Base-by-base conservation (phyloP, 2,888 invertebrate species). In the Drosophila villosipedis region DNA sequence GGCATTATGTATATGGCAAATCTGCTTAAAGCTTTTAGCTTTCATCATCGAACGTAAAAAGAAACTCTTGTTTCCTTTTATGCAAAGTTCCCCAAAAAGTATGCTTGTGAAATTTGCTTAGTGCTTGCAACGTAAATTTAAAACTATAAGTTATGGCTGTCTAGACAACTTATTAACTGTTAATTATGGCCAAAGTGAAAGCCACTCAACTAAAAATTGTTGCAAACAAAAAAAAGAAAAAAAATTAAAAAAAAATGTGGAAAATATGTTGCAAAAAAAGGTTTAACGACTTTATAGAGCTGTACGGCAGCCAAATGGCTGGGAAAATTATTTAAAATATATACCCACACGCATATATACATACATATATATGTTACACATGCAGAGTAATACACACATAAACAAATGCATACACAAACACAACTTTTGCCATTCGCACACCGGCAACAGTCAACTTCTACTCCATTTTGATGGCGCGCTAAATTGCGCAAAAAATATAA, bases 401-500 rank as follows among this genome's bases (percentile, higher is more conserved):
- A 12, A 47, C 5, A 49, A 16, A 28, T 22, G 30, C 31, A 52
- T 19, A 54, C 6, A 9, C 35, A 49, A 28, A 60, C 10, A 43
- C 14, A 76, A 63, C 30, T 71, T 74, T 73, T 67, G 68, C 84
- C 69, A 68, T 55, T 73, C 83, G 84, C 71, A 68, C 55, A 57
- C 71, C 53, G 67, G 70, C 61, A 61, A 76, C 54, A 73, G 81
- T 73, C 82, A 79, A 79, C 75, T 84, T 87, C 87, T 73, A 70
- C 82, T 82, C 84, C 84, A 82, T 79, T 82, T 77, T 79, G 82
- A 82, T 82, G 82, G 79, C 70, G 86, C 75, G 84, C 75, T 83
- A 89, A 84, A 86, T 89, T 83, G 84, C 73, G 81, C 80, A 83
- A 88, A 84, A 76, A 67, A 76, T 66, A 69, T 66, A 75, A 68